A percentile compares a stretch with the other conserved stretches of the same genome.
Evolutionary conservation across 2,888 invertebrate genomes (phyloP).

Genomic region (Galerucella calmariensis): DNA sequence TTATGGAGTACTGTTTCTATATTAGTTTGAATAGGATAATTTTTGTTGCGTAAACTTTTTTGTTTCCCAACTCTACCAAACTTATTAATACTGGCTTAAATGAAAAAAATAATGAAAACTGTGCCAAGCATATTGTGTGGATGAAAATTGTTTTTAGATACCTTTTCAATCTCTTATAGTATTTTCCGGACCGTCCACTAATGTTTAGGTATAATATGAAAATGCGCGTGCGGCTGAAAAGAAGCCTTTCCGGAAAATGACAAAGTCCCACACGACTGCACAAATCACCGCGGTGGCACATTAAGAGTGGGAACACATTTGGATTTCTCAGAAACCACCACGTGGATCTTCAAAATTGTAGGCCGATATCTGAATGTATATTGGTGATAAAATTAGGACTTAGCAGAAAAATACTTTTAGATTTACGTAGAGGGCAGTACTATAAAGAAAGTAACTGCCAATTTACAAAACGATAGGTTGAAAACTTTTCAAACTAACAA

Average conservation of each 20-base stretch:
- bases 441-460: too few relatives aligned
- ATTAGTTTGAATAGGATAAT: too few relatives aligned
- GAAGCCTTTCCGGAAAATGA: constrained; percentile 41
- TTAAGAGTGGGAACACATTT: constrained; percentile 18
- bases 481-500: too few relatives aligned
- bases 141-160: constrained; percentile 1
- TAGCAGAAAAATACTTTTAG: too few relatives aligned
- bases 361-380: neutral
- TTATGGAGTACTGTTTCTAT: too few relatives aligned
- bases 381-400: neutral
- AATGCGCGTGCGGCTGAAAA: constrained; percentile 31
- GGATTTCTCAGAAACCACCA: constrained; percentile 22
- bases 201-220: constrained; percentile 9
- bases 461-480: too few relatives aligned
- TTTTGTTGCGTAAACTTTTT: too few relatives aligned
- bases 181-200: constrained; percentile 18
- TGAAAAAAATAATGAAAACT: neutral
- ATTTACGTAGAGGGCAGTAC: too few relatives aligned
- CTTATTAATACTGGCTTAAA: too few relatives aligned
- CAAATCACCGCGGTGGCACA: constrained; percentile 22
- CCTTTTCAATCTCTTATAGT: neutral
- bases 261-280: constrained; percentile 38
- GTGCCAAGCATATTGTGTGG: neutral
- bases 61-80: too few relatives aligned
- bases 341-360: neutral